phyloP scores from a whole-genome alignment of 1,140 invertebrate species.

The Hyposmocoma kahamanoa region DNA sequence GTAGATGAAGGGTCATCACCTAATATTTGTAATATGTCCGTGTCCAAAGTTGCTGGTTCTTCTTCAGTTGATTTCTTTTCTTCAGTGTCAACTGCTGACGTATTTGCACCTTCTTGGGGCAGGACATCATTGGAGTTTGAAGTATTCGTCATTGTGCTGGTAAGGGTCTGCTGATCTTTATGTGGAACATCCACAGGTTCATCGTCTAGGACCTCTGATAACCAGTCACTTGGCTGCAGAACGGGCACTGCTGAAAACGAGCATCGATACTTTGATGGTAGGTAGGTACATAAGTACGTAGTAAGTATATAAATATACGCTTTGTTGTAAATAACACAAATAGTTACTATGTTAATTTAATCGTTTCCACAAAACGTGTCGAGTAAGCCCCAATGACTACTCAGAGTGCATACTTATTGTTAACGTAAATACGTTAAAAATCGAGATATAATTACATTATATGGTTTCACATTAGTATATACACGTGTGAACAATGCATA shows the following conservation, averaged over 20 bases:
- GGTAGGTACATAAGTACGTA: neutral
- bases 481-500: neutral
- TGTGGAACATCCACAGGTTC: neutral
- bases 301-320: neutral
- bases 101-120: neutral
- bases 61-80: neutral
- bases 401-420: no score
- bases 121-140: neutral
- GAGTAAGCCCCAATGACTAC: neutral
- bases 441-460: neutral
- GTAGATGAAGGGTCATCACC: neutral
- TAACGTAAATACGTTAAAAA: no score
- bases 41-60: neutral
- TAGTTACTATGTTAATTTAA: neutral
- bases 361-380: neutral
- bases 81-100: neutral
- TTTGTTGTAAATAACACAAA: neutral
- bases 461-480: neutral
- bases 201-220: neutral
- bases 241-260: neutral
- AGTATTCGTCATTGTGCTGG: neutral
- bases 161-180: neutral
- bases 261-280: neutral
- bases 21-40: conserved; percentile 3
- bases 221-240: neutral